These are phyloP conservation scores for Thymelicus acteon DNA, from an alignment of 2,888 invertebrate genomes.

Conservation along the genomic window DNA sequence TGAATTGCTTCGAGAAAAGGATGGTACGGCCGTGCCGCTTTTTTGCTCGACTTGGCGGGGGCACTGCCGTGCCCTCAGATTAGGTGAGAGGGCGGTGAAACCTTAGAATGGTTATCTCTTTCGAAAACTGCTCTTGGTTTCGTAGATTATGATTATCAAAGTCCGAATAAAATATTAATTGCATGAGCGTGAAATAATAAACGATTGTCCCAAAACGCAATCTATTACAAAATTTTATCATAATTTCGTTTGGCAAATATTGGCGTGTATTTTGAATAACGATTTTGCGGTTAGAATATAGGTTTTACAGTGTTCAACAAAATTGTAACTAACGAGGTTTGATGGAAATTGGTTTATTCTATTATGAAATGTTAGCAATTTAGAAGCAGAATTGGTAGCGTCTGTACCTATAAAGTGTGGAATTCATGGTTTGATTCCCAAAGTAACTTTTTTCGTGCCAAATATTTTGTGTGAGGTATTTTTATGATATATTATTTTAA, in stretches of 20 bases:
- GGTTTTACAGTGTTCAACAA: constrained; percentile 2
- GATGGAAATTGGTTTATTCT: neutral
- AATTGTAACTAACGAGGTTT: constrained; percentile 9
- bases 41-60: too few relatives aligned
- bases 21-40: too few relatives aligned
- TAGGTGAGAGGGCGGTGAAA: too few relatives aligned
- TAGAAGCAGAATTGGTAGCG: neutral
- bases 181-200: neutral
- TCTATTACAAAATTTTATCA: constrained; percentile 12
- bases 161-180: neutral
- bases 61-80: too few relatives aligned
- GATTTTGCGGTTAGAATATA: constrained; percentile 8
- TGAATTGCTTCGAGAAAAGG: too few relatives aligned
- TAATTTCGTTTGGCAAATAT: constrained; percentile 7
- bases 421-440: too few relatives aligned
- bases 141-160: too few relatives aligned
- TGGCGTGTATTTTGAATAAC: constrained; percentile 4
- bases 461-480: too few relatives aligned
- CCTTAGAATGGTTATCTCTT: too few relatives aligned
- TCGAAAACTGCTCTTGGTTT: too few relatives aligned
- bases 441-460: too few relatives aligned
- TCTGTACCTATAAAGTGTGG: neutral
- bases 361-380: neutral
- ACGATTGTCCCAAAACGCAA: neutral
- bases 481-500: too few relatives aligned